Conservation (phyloP, 1,140 invertebrate genomes). For the Hyles euphorbiae region DNA sequence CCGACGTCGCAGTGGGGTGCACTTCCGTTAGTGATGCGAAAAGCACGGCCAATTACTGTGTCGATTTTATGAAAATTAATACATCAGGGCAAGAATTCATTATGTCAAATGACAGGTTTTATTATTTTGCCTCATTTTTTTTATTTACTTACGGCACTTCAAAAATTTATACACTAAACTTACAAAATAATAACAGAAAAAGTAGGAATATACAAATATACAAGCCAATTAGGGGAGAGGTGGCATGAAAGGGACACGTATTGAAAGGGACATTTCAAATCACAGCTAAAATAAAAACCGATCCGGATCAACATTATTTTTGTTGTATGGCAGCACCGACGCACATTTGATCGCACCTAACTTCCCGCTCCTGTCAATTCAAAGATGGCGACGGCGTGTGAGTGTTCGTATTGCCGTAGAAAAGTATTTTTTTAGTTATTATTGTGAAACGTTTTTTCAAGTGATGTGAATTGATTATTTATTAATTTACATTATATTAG, state of each 20-base stretch:
- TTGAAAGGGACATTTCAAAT: constrained; percentile 18
- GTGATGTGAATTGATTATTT: constrained; percentile 14
- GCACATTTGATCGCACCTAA: constrained; percentile 8
- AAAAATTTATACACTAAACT: too few species aligned
- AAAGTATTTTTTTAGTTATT: constrained; percentile 10
- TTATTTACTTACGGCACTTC: too few species aligned
- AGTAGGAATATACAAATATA: too few species aligned
- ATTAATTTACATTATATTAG: constrained; percentile 5
- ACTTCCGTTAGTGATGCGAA: constrained; percentile 4
- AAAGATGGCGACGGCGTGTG: constrained; percentile 8
- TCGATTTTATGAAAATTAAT: too few species aligned
- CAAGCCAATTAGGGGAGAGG: constrained; percentile 5
- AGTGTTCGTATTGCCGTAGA: constrained; percentile 1
- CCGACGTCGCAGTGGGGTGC: constrained; percentile 2
- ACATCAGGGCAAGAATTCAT: too few species aligned
- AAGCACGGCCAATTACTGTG: too few species aligned
- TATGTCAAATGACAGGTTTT: too few species aligned
- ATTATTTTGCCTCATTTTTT: too few species aligned
- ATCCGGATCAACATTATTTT: constrained; percentile 8
- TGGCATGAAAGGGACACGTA: constrained; percentile 16
- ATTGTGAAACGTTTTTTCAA: constrained; percentile 11
- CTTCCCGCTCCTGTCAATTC: constrained; percentile 13
- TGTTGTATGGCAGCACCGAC: too few species aligned
- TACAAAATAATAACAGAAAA: too few species aligned
- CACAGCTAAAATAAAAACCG: constrained; percentile 13